A percentile compares a stretch with the other conserved stretches of the same genome.
phyloP scores from a whole-genome alignment of 2,888 invertebrate species.

The Hyles lineata region DNA sequence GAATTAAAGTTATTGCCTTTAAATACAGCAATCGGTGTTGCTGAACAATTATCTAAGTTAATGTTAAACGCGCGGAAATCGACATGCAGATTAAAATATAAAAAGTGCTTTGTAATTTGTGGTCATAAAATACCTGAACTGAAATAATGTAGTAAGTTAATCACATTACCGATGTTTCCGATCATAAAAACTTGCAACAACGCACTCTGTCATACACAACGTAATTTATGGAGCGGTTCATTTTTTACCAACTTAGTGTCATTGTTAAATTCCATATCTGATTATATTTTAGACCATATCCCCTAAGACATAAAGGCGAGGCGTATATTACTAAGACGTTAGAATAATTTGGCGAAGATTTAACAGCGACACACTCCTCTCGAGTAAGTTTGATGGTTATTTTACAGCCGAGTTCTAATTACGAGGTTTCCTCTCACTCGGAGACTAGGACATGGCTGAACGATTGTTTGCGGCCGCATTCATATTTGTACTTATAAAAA shows the following conservation, averaged over 20 bases:
- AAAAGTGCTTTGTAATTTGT: slow-evolving; percentile 25
- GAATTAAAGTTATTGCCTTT: slow-evolving; percentile 2
- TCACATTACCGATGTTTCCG: slow-evolving; percentile 64
- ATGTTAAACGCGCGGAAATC: slow-evolving; percentile 3
- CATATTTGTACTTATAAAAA: slow-evolving; percentile 68
- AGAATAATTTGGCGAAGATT: slow-evolving; percentile 47
- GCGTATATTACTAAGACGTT: slow-evolving; percentile 25
- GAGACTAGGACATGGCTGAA: slow-evolving; percentile 68
- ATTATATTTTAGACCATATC: slow-evolving; percentile 46
- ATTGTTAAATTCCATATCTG: slow-evolving; percentile 29
- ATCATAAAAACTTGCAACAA: slow-evolving; percentile 76
- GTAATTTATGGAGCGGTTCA: slow-evolving; percentile 75
- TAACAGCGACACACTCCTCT: slow-evolving; percentile 70
- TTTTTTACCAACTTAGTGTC: slow-evolving; percentile 46
- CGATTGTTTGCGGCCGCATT: slow-evolving; percentile 69
- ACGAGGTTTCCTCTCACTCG: slow-evolving; percentile 74
- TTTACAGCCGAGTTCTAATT: slow-evolving; percentile 81
- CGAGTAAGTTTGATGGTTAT: slow-evolving; percentile 79
- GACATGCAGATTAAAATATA: slow-evolving; percentile 2
- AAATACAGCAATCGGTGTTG: neutral
- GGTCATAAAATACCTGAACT: slow-evolving; percentile 32
- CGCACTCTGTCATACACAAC: slow-evolving; percentile 77
- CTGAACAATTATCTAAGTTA: slow-evolving; percentile 3
- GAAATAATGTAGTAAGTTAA: slow-evolving; percentile 55
- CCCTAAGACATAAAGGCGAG: slow-evolving; percentile 30